Evolutionary conservation across 2,113 vertebrate genomes (phyloP).

Genomic region (Noctilio leporinus): DNA sequence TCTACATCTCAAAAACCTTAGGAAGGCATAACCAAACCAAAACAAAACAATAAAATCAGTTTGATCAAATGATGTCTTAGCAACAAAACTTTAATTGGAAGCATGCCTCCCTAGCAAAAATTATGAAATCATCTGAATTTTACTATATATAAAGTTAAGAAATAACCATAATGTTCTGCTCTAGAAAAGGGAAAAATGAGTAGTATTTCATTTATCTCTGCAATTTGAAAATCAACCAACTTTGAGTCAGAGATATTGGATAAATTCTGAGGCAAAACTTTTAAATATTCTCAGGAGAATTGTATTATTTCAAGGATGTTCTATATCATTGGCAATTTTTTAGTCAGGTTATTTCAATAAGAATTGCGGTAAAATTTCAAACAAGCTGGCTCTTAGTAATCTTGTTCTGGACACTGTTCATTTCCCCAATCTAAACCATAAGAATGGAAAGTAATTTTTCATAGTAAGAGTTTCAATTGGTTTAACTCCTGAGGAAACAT

Average conservation of each 20-base stretch:
- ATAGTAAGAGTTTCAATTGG: not conserved
- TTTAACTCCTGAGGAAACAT: not conserved
- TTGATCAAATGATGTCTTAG: not conserved
- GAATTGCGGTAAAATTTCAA: not conserved
- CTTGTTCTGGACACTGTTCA: not conserved
- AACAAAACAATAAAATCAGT: not conserved
- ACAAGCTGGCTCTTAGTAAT: not conserved
- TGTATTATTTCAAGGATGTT: not conserved
- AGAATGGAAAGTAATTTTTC: not conserved
- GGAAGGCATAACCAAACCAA: not conserved
- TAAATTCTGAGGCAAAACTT: conserved; percentile 14
- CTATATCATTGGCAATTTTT: not conserved
- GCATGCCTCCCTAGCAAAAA: not conserved
- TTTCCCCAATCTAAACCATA: not conserved
- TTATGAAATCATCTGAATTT: not conserved
- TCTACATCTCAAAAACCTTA: not conserved
- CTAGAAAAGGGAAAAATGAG: not conserved
- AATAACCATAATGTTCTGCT: not conserved
- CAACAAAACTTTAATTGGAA: not conserved
- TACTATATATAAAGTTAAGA: not conserved
- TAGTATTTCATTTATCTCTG: not conserved
- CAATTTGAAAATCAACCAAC: not conserved
- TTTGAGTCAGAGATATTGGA: not conserved
- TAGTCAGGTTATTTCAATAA: not conserved
- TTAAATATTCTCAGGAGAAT: not conserved